These are phyloP conservation scores for Chaenodraco wilsoni DNA, from an alignment of 2,797 vertebrate genomes.

Conservation along the genomic window DNA sequence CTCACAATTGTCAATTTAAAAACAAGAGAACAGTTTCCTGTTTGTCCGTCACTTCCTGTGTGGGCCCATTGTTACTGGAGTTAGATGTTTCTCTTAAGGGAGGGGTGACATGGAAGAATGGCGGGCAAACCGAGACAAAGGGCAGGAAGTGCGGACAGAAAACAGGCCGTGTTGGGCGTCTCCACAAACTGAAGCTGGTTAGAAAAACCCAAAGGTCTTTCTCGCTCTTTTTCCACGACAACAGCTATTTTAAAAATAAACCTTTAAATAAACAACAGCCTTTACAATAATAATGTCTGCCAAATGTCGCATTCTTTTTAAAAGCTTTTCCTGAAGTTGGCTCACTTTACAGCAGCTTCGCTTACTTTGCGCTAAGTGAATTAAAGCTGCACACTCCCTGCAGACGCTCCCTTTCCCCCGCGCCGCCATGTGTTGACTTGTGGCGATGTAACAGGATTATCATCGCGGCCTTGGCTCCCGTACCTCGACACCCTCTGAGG, in stretches of 20 bases:
- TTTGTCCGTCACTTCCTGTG: constrained; percentile 41
- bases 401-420: constrained; percentile 5
- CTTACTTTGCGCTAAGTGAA: constrained; percentile 55
- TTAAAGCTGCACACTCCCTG: constrained; percentile 42
- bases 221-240: not conserved
- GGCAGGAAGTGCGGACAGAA: constrained; percentile 52
- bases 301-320: constrained; percentile 41
- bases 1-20: not conserved
- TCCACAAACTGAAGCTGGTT: not conserved
- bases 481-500: constrained; percentile 55
- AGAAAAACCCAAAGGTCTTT: not conserved
- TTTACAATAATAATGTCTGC: constrained; percentile 49
- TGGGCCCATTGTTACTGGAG: constrained; percentile 37
- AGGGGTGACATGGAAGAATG: constrained; percentile 14
- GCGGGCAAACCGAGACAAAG: constrained; percentile 38
- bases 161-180: constrained; percentile 30
- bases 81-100: not conserved
- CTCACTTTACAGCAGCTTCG: constrained; percentile 38
- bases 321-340: constrained; percentile 45
- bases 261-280: constrained; percentile 43
- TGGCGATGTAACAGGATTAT: constrained; percentile 68
- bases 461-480: constrained; percentile 37
- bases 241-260: constrained; percentile 38
- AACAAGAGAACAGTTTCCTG: constrained; percentile 49
- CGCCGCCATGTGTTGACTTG: constrained; percentile 38